Evolutionary conservation across 2,113 vertebrate species (phyloP), one percentile per base, ranked within the genome.

Genomic region (Neotragus moschatus): DNA sequence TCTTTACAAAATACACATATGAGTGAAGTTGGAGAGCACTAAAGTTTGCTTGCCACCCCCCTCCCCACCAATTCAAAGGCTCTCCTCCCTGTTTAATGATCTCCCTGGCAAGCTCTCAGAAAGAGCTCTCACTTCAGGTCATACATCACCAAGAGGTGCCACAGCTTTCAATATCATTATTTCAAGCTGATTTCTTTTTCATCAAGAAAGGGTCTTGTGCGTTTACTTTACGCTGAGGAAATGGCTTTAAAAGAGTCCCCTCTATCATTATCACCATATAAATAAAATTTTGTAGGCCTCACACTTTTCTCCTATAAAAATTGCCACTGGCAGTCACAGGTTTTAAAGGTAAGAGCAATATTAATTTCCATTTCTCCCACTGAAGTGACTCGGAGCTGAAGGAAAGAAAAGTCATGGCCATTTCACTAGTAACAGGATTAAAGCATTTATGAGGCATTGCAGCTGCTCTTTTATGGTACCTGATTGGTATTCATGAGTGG

Each of bases 401-500:
- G 98, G 98, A 98, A 98, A 98, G 98, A 99, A 98, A 98, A 99
- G 98, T 99, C 99, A 99, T 53, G 97, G 98, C 98, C 98, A 99
- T 98, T 99, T 98, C 98, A 98, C 98, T 84, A 97, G 98, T 99
- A 99, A 99, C 98, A 99, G 99, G 99, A 99, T 99, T 99, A 99
- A 98, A 99, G 98, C 98, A 98, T 99, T 99, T 99, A 99, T 99
- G 99, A 99, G 99, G 98, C 97, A 98, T 98, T 99, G 99, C 99
- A 99, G 99, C 99, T 99, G 99, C 98, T 99, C 99, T 98, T 99
- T 99, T 99, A 99, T 99, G 98, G 98, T 96, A 98, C 98, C 98
- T 99, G 98, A 99, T 99, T 99, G 99, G 99, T 99, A 99, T 99
- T 99, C 99, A 99, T 98, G 97, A 98, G 99, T 98, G 98, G 99